Conservation (phyloP, 1,140 invertebrate species). For the Lepidurus arcticus region DNA sequence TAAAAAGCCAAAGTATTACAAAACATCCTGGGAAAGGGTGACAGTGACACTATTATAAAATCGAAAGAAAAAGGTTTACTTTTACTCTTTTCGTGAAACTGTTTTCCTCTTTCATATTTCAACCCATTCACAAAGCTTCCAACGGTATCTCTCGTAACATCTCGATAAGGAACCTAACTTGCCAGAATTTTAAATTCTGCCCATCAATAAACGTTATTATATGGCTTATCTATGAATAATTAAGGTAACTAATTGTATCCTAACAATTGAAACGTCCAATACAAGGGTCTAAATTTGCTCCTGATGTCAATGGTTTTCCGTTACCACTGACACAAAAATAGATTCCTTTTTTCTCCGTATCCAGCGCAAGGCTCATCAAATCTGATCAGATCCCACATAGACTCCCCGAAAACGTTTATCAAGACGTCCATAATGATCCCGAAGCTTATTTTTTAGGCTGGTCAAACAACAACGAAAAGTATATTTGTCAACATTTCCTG, state of each 20-base stretch:
- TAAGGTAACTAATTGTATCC: too few relatives aligned
- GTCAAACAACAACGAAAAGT: background rate
- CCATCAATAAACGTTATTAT: background rate
- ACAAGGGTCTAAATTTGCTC: background rate
- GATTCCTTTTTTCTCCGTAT: background rate
- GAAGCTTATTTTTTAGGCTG: background rate
- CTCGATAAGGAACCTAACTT: background rate
- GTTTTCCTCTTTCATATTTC: background rate
- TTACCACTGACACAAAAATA: background rate
- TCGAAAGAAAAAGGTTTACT: background rate
- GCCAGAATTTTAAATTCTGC: background rate
- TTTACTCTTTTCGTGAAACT: background rate
- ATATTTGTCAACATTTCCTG: background rate
- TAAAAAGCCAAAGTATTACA: constrained; percentile 5
- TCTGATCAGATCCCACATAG: background rate
- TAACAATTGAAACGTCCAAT: background rate
- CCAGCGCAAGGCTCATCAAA: background rate
- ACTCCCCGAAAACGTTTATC: background rate
- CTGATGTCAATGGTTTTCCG: background rate
- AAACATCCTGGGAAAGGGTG: background rate
- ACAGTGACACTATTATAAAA: too few relatives aligned
- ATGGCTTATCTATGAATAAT: background rate
- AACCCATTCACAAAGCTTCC: too few relatives aligned
- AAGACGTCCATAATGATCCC: background rate
- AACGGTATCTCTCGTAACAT: too few relatives aligned